Conservation (phyloP, 2,888 invertebrate species). For the Orthosia gracilis region DNA sequence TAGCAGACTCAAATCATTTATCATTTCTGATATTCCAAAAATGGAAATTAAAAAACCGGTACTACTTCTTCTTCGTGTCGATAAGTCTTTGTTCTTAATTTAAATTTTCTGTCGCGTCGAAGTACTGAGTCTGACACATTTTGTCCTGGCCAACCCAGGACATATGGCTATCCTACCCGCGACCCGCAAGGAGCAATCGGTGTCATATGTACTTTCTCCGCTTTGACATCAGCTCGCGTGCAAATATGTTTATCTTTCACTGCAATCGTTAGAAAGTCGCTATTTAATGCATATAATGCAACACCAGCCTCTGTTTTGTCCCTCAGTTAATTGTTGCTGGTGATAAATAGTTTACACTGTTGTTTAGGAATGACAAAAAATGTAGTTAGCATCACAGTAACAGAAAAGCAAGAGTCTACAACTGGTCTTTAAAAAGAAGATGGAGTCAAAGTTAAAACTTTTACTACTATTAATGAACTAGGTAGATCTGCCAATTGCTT, state of each 20-base stretch:
- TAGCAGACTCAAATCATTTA: too few species aligned
- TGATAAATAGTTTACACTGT: slow-evolving; percentile 42
- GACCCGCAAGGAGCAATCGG: slow-evolving; percentile 60
- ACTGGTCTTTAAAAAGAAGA: neutral
- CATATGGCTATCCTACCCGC: slow-evolving; percentile 24
- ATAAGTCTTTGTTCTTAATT: too few species aligned
- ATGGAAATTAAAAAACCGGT: neutral
- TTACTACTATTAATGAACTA: neutral
- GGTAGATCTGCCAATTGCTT: too few species aligned
- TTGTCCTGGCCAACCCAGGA: slow-evolving; percentile 13
- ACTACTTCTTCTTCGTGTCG: too few species aligned
- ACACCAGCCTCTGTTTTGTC: slow-evolving; percentile 46
- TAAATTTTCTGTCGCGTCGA: too few species aligned
- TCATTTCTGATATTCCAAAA: too few species aligned
- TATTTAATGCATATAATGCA: slow-evolving; percentile 53
- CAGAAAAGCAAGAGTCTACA: neutral
- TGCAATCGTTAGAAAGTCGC: slow-evolving; percentile 71
- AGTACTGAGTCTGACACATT: too few species aligned
- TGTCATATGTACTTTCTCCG: slow-evolving; percentile 75
- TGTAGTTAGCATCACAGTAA: neutral
- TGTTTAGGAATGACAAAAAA: slow-evolving; percentile 9
- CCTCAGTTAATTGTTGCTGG: slow-evolving; percentile 42
- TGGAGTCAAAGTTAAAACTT: neutral
- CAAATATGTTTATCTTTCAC: slow-evolving; percentile 72
- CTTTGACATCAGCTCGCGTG: slow-evolving; percentile 70